phyloP scores from a whole-genome alignment of 2,797 vertebrate species.

The Avahi laniger region DNA sequence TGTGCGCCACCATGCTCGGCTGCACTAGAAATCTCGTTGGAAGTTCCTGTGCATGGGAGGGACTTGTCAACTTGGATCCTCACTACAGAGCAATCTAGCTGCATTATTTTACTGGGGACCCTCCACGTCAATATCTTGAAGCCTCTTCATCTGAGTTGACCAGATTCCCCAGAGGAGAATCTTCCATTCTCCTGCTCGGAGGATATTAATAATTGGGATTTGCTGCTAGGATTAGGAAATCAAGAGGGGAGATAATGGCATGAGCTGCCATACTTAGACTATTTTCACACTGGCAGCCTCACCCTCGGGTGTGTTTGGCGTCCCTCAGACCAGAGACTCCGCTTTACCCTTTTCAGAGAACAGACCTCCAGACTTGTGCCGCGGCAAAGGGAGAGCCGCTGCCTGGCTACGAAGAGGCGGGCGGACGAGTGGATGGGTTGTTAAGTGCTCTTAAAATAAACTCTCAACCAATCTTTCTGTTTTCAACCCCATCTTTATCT shows the following conservation, averaged over 20 bases:
- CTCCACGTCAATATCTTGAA: background rate
- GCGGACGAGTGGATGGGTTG: background rate
- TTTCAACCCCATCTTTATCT: background rate
- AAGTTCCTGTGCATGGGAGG: background rate
- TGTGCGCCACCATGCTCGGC: background rate
- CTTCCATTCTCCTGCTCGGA: background rate
- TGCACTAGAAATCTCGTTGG: background rate
- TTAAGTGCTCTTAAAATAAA: background rate
- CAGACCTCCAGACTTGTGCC: background rate
- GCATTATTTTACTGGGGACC: background rate
- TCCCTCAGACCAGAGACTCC: background rate
- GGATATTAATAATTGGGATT: background rate
- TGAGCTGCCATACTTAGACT: background rate
- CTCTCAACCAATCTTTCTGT: background rate
- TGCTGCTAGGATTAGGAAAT: background rate
- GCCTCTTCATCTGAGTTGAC: background rate
- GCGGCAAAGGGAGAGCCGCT: background rate
- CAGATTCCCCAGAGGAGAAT: background rate
- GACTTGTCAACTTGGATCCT: background rate
- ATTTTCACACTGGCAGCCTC: background rate
- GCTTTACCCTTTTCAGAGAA: background rate
- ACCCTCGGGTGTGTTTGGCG: background rate
- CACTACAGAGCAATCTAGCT: background rate
- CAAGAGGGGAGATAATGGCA: background rate
- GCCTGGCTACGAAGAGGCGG: background rate